Evolutionary conservation across 2,797 vertebrate species (phyloP).

Genomic region (Brachyrhaphis roseni): DNA sequence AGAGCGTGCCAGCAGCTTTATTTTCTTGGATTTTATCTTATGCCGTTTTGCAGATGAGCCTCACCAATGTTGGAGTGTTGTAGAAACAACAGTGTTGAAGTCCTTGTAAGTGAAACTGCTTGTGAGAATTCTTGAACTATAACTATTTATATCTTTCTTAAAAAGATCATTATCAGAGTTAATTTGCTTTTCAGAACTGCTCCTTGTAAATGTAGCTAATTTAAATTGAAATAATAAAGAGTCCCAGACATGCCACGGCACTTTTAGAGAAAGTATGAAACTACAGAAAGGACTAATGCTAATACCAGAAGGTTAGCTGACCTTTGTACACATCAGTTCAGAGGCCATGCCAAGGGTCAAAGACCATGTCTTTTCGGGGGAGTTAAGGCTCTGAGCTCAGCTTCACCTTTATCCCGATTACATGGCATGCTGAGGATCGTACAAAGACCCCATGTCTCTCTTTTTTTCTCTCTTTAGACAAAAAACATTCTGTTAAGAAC

Average conservation of each 20-base stretch:
- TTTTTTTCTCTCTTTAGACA: conserved; percentile 36
- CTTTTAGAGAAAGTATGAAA: conserved; percentile 33
- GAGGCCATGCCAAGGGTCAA: conserved; percentile 49
- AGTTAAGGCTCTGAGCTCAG: conserved; percentile 71
- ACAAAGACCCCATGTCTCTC: conserved; percentile 39
- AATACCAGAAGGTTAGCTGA: conserved; percentile 47
- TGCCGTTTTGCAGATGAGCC: not conserved
- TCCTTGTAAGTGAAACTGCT: not conserved
- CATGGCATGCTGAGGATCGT: conserved; percentile 49
- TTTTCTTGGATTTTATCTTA: not conserved
- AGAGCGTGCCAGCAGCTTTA: not conserved
- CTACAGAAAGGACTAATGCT: conserved; percentile 43
- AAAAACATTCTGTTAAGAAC: conserved; percentile 55
- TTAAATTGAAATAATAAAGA: conserved; percentile 7
- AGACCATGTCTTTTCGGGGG: conserved; percentile 56
- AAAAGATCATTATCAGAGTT: not conserved
- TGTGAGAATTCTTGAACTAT: not conserved
- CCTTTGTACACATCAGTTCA: conserved; percentile 50
- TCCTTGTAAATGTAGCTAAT: not conserved
- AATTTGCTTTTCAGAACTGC: not conserved
- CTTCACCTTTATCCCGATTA: conserved; percentile 64
- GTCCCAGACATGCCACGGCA: not conserved
- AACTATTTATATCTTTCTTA: not conserved
- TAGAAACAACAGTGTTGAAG: not conserved
- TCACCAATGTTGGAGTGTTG: not conserved